Conservation (phyloP, 2,888 invertebrate genomes). For the Phymatocera aterrima region DNA sequence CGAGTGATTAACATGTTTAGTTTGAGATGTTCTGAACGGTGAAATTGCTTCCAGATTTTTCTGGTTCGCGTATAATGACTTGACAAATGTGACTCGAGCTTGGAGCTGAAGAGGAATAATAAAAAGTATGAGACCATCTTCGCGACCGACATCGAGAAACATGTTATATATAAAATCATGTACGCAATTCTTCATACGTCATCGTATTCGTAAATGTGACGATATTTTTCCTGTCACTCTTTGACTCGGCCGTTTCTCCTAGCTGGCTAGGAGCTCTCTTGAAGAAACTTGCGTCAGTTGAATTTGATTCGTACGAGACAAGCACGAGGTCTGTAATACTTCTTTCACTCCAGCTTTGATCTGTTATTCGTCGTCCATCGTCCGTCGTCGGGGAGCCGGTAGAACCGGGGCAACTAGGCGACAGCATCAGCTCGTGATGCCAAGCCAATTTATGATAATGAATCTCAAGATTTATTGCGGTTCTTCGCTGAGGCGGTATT, state of each 20-base stretch:
- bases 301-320: constrained; percentile 16
- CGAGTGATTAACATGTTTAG: not conserved
- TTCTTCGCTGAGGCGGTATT: constrained; percentile 68
- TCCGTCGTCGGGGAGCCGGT: constrained; percentile 48
- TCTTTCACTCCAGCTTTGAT: constrained; percentile 63
- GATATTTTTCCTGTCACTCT: constrained; percentile 31
- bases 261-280: too few species aligned
- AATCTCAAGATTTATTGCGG: constrained; percentile 68
- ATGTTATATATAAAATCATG: constrained; percentile 10
- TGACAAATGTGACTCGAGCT: constrained; percentile 11
- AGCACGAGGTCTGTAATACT: constrained; percentile 46
- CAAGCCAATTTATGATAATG: constrained; percentile 71
- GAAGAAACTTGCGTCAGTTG: constrained; percentile 9
- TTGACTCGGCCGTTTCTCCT: not conserved
- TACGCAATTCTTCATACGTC: constrained; percentile 10
- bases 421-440: constrained; percentile 62
- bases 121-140: not conserved
- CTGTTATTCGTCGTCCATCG: constrained; percentile 58
- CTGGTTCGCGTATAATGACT: not conserved
- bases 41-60: not conserved
- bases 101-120: not conserved
- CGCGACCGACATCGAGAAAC: not conserved
- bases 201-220: constrained; percentile 13
- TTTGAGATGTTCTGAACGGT: not conserved
- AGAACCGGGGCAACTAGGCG: constrained; percentile 49